phyloP scores from a whole-genome alignment of 23 tunicate genomes.

The Ascidia mentula region DNA sequence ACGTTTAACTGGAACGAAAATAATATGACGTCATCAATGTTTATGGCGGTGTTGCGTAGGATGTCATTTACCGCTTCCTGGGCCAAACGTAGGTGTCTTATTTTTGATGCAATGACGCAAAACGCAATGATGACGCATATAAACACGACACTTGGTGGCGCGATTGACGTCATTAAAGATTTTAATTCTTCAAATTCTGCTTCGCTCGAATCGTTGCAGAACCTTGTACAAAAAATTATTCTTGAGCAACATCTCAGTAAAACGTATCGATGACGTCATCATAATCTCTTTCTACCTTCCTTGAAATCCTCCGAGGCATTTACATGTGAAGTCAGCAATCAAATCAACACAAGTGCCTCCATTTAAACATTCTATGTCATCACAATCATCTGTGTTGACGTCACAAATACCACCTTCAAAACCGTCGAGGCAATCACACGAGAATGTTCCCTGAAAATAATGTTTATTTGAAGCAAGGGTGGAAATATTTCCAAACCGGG shows the following conservation, averaged over 20 bases:
- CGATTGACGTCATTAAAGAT: neutral
- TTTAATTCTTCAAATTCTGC: neutral
- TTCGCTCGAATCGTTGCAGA: neutral
- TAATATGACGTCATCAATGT: too few relatives aligned
- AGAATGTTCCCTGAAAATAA: conserved; percentile 30
- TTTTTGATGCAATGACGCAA: neutral
- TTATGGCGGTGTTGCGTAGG: too few relatives aligned
- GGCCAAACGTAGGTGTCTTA: neutral
- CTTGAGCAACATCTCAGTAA: too few relatives aligned
- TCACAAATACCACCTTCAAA: conserved; percentile 62
- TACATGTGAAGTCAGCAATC: conserved; percentile 33
- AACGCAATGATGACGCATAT: neutral
- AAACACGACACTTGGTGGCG: neutral
- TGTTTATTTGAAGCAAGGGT: neutral
- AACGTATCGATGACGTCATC: too few relatives aligned
- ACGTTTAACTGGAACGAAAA: neutral
- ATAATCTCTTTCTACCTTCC: conserved; percentile 55
- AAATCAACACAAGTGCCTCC: conserved; percentile 48
- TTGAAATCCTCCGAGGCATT: conserved; percentile 27
- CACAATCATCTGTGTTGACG: conserved; percentile 63
- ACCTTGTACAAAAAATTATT: neutral
- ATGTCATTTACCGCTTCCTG: neutral
- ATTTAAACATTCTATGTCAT: conserved; percentile 27
- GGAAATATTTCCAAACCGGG: neutral
- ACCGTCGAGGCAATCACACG: conserved; percentile 62